These are phyloP conservation scores for Bagarius yarrelli DNA, from an alignment of 2,113 vertebrate genomes.

Conservation along the genomic window DNA sequence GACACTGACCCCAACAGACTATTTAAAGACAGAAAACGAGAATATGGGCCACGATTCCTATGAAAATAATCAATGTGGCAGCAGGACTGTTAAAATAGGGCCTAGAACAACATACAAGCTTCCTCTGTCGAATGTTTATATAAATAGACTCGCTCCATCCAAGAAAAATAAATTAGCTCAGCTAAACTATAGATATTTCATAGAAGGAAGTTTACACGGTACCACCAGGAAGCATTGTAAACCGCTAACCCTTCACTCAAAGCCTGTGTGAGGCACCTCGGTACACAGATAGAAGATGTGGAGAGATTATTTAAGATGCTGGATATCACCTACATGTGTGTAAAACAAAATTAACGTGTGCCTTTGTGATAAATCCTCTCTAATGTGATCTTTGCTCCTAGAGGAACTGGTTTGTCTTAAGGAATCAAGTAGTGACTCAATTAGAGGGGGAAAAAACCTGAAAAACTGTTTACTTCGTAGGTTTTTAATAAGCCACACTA, in stretches of 20 bases:
- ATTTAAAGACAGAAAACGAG: slow-evolving; percentile 3
- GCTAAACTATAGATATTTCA: not conserved
- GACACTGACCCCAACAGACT: not conserved
- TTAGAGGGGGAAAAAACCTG: too few species aligned
- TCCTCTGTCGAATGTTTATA: slow-evolving; percentile 30
- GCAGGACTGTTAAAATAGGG: slow-evolving; percentile 28
- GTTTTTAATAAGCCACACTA: not conserved
- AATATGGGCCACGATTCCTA: not conserved
- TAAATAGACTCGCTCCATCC: slow-evolving; percentile 34
- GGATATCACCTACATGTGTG: not conserved
- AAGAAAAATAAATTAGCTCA: not conserved
- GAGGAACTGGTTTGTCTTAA: not conserved
- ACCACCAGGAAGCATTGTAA: not conserved
- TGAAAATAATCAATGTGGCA: slow-evolving; percentile 36
- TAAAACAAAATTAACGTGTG: not conserved
- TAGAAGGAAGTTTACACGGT: slow-evolving; percentile 2
- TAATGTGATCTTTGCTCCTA: not conserved
- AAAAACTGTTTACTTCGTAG: not conserved
- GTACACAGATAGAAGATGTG: not conserved
- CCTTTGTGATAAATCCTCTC: not conserved
- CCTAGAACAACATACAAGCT: slow-evolving; percentile 22
- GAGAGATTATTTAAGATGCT: not conserved
- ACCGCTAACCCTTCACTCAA: not conserved
- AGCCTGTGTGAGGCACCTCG: not conserved
- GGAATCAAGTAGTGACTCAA: not conserved